phyloP scores from a whole-genome alignment of 2,113 vertebrate genomes.

The Cottus gobio region DNA sequence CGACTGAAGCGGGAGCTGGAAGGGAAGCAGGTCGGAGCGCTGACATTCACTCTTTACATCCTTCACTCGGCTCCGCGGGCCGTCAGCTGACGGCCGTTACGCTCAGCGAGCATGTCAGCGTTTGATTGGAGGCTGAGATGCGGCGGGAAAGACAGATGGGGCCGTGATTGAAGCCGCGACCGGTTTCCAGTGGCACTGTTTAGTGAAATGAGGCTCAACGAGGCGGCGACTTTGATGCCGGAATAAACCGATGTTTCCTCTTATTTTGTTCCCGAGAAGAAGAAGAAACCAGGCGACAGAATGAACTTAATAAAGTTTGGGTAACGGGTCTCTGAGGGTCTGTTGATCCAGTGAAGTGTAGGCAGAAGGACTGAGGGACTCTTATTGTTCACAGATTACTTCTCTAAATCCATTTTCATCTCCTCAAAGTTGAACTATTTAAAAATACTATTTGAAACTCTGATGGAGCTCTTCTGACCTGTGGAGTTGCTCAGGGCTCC shows the following conservation, averaged over 20 bases:
- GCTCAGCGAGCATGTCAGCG: constrained; percentile 45
- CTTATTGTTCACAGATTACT: too few species aligned
- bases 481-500: not conserved
- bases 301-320: too few species aligned
- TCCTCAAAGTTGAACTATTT: not conserved
- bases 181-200: constrained; percentile 10
- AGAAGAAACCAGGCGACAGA: not conserved
- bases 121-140: constrained; percentile 57
- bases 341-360: too few species aligned
- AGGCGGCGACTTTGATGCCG: not conserved
- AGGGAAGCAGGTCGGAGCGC: constrained; percentile 83
- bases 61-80: constrained; percentile 46
- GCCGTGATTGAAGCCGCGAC: constrained; percentile 29
- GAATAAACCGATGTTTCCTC: not conserved
- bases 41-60: constrained; percentile 55
- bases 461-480: not conserved
- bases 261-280: not conserved
- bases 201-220: constrained; percentile 31
- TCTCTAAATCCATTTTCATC: not conserved
- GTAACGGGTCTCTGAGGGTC: too few species aligned
- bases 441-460: too few species aligned
- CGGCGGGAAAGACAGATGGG: constrained; percentile 59
- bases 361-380: too few species aligned
- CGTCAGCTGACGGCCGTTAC: constrained; percentile 40
- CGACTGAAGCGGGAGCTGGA: constrained; percentile 88